Evolutionary conservation across 2,113 vertebrate genomes (phyloP), one percentile per base, ranked within the genome.

Genomic region (Poeciliopsis occidentalis): DNA sequence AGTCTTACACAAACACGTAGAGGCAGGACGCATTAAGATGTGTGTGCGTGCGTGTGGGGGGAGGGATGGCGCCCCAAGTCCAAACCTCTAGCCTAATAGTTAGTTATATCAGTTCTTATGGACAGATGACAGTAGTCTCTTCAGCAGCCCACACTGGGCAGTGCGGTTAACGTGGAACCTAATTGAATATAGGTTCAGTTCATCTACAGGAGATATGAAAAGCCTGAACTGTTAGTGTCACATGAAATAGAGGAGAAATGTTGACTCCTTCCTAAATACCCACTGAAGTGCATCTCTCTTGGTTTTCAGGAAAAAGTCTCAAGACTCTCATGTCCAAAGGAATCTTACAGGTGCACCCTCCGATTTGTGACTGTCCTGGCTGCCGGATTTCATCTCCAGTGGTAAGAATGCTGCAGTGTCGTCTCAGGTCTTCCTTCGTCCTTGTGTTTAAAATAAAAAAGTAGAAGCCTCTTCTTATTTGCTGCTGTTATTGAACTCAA

Each of bases 241-340:
- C 37, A 37, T 62, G 57, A 41, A n/a, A 65, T 65, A 57, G 39
- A 77, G 60, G 26, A 27, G 54, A 69, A 54, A 34, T n/a, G 32
- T 68, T 70, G 27, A 44, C 51, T 64, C 37, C 24, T 26, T 64
- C 29, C 17, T 66, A 0, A 26, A 19, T 19, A 27, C 76, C 71
- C 12, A 29, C 74, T 86, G 11, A 77, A 44, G 27, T 32, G 26
- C 60, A 22, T 74, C 41, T 61, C 57, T 3, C 17, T 83, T 80
- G 76, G 12, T 63, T 91, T 81, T 17, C 93, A 99, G 98, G 98
- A 87, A 99, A 99, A 96, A 99, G 98, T 94, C 95, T 99, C 93
- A 99, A 99, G 97, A 99, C 98, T 90, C 98, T 99, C 88, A 99
- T 99, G 98, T 99, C 98, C 95, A 99, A 98, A 96, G 98, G 98